Evolutionary conservation across 2,797 vertebrate species (phyloP), one percentile per base, ranked within the genome.

Genomic region (Meda fulgida): DNA sequence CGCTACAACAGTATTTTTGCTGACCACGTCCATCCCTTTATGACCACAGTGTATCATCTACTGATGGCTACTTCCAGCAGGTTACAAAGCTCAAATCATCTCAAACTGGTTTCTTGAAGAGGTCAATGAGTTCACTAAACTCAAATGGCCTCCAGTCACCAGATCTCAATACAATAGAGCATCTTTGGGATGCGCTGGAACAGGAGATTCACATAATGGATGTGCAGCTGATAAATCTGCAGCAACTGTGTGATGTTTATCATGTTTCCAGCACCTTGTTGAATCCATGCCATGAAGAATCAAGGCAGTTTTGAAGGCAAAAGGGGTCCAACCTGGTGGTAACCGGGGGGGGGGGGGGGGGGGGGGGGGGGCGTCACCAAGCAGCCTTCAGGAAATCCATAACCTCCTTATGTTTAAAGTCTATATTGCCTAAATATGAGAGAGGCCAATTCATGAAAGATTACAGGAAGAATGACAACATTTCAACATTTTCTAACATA

Each of bases 361-460:
- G n/a, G n/a, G n/a, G n/a, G n/a, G n/a, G n/a, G n/a, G n/a, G n/a
- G n/a, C n/a, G n/a, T n/a, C n/a, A 86, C 75, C 60, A 89, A 48
- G 85, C 72, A 60, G 88, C 84, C 21, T 48, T 86, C 46, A 98
- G 87, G 89, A 95, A 93, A 14, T 92, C 80, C 46, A 92, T 88
- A 81, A 94, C 84, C 0, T 96, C 92, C 7, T 79, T 78, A 71
- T 92, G 92, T 21, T 95, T 95, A 6, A 87, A 72, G 72, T 92
- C 91, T 76, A 92, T 86, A 92, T 87, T 3, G 96, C 97, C 97
- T 99, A 11, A 26, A 58, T n/a, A n/a, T n/a, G 9, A n/a, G 55
- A 11, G 19, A 23, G 0, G 53, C 3, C 53, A 55, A 26, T 26
- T 60, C 55, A 60, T 26, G 23, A 29, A n/a, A 34, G 29, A 48